Conservation (phyloP, 37 sponge, comb jelly and placozoan species). For the Axinella damicornis region DNA sequence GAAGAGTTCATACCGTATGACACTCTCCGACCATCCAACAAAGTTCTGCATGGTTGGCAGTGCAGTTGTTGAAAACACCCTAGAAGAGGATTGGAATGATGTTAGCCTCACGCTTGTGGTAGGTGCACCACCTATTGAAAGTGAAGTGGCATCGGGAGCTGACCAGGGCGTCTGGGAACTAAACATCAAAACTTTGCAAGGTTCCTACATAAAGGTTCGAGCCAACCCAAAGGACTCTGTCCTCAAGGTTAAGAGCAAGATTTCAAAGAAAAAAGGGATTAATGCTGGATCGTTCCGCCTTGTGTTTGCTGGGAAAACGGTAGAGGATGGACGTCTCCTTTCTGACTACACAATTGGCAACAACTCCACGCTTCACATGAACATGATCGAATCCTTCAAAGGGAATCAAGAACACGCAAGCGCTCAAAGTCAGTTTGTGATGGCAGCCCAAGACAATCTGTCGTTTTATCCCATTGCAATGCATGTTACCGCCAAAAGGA, state of each 20-base stretch:
- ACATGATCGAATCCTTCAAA: background rate
- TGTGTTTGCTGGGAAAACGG: slow-evolving; percentile 78
- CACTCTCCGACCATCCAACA: slow-evolving; percentile 48
- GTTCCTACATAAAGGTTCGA: slow-evolving; percentile 40
- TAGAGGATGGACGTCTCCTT: slow-evolving; percentile 84
- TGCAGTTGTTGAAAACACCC: slow-evolving; percentile 85
- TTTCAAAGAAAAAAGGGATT: slow-evolving; percentile 63
- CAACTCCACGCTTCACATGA: slow-evolving; percentile 64
- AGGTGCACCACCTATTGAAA: slow-evolving; percentile 80
- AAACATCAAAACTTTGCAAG: slow-evolving; percentile 49
- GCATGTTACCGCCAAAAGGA: slow-evolving; percentile 86
- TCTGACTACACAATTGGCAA: slow-evolving; percentile 88
- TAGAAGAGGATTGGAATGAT: slow-evolving; percentile 93
- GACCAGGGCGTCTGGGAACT: slow-evolving; percentile 65
- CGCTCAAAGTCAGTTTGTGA: slow-evolving; percentile 63
- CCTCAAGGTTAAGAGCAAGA: slow-evolving; percentile 63
- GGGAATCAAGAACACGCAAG: background rate
- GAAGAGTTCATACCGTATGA: slow-evolving; percentile 90
- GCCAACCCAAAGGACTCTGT: slow-evolving; percentile 85
- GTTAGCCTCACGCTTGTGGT: slow-evolving; percentile 85
- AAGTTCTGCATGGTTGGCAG: slow-evolving; percentile 77
- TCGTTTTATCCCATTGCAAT: slow-evolving; percentile 87
- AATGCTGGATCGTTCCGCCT: slow-evolving; percentile 51
- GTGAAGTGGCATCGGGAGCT: background rate
- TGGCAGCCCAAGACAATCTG: slow-evolving; percentile 85